phyloP scores from a whole-genome alignment of 2,888 invertebrate species.

The Ophion slaviceki region DNA sequence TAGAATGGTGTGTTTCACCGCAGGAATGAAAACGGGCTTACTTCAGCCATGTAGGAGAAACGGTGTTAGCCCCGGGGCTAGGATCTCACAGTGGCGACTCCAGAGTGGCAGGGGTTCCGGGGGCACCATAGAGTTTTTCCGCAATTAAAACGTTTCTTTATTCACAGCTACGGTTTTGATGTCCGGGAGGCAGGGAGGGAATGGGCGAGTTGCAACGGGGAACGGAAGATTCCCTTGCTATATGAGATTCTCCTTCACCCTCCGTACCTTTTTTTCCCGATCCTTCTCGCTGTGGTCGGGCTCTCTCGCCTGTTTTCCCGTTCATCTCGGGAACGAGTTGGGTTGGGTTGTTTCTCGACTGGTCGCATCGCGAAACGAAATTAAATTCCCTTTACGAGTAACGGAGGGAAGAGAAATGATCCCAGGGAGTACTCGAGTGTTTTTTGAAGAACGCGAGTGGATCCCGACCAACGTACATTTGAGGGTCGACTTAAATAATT shows the following conservation, averaged over 20 bases:
- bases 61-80: constrained; percentile 22
- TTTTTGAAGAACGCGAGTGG: constrained; percentile 28
- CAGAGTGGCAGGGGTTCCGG: constrained; percentile 18
- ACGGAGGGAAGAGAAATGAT: constrained; percentile 47
- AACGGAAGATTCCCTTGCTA: constrained; percentile 50
- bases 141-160: constrained; percentile 72
- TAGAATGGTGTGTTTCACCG: background rate
- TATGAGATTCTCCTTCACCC: constrained; percentile 22
- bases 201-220: constrained; percentile 34
- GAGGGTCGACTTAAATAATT: constrained; percentile 77
- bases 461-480: constrained; percentile 57
- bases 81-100: constrained; percentile 38
- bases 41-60: constrained; percentile 21
- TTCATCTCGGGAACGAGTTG: constrained; percentile 34
- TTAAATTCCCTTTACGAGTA: constrained; percentile 71
- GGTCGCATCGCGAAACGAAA: constrained; percentile 59
- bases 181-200: constrained; percentile 28
- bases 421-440: constrained; percentile 62
- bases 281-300: constrained; percentile 4
- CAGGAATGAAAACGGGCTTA: constrained; percentile 46
- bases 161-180: constrained; percentile 58
- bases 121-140: constrained; percentile 59
- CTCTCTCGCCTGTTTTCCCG: constrained; percentile 15
- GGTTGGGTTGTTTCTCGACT: constrained; percentile 34
- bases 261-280: constrained; percentile 4